Percentiles rank a stretch among this genome's conserved stretches.
These are phyloP conservation scores for Conistra vaccinii DNA, from an alignment of 2,888 invertebrate species.

Conservation along the genomic window DNA sequence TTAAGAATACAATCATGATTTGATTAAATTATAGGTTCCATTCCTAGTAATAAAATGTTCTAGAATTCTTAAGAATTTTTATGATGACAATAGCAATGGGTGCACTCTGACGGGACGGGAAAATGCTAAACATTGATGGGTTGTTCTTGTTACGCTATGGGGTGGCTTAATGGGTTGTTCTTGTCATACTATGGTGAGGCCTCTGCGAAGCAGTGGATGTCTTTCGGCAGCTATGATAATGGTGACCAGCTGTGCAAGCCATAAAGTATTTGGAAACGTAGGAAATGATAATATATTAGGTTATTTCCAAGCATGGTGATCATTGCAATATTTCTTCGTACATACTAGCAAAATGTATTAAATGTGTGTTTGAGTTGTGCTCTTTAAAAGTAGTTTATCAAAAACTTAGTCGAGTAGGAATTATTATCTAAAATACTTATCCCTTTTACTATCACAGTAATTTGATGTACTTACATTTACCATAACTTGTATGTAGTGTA, in stretches of 20 bases:
- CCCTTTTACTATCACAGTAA: not conserved
- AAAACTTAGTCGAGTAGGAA: not conserved
- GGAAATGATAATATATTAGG: not conserved
- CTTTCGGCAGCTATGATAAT: not conserved
- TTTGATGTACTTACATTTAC: not conserved
- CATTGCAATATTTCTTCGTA: too few relatives aligned
- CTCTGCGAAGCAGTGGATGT: not conserved
- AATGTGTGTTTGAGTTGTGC: not conserved
- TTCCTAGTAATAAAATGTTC: not conserved
- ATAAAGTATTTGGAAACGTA: not conserved
- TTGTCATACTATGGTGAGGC: not conserved
- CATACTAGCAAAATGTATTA: not conserved
- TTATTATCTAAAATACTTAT: not conserved
- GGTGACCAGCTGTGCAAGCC: not conserved
- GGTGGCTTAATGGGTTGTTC: too few relatives aligned
- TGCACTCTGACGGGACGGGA: too few relatives aligned
- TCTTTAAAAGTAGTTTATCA: not conserved
- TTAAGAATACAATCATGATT: not conserved
- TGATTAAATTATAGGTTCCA: not conserved
- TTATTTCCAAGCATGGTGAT: too few relatives aligned
- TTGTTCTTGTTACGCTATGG: not conserved
- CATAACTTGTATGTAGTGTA: constrained; percentile 11
- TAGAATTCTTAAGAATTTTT: not conserved
- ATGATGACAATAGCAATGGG: too few relatives aligned
- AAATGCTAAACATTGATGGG: not conserved